A percentile compares a stretch with the other conserved stretches of the same genome.
Conservation (phyloP, 2,797 vertebrate genomes). For the Amphiprion clarkii region DNA sequence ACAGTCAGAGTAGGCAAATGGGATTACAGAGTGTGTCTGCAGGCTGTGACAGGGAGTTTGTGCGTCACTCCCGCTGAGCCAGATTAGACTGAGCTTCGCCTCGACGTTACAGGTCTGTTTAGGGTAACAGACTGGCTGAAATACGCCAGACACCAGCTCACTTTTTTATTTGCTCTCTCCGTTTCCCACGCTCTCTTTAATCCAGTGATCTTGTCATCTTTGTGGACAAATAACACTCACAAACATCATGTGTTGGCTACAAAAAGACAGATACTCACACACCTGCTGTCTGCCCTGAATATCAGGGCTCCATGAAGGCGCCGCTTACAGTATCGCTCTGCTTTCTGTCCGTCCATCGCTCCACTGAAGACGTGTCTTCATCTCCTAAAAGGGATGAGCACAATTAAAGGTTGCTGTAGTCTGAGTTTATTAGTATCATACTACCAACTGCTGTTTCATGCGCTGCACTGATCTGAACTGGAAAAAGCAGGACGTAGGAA, state of each 20-base stretch:
- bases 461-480: no score
- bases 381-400: conserved; percentile 63
- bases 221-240: neutral
- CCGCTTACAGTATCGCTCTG: conserved; percentile 64
- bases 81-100: conserved; percentile 79
- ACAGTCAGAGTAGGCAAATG: conserved; percentile 58
- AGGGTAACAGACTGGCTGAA: conserved; percentile 40
- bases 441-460: no score
- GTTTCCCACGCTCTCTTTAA: conserved; percentile 11
- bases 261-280: conserved; percentile 32
- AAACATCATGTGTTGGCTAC: conserved; percentile 21
- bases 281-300: conserved; percentile 72
- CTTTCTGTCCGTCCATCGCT: conserved; percentile 63
- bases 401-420: conserved; percentile 3
- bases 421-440: neutral
- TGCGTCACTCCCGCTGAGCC: conserved; percentile 82
- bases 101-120: conserved; percentile 56
- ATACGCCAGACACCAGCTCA: conserved; percentile 29
- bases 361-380: conserved; percentile 66
- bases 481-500: neutral
- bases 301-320: conserved; percentile 76
- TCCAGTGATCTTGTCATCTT: conserved; percentile 9
- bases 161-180: conserved; percentile 23
- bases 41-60: conserved; percentile 55
- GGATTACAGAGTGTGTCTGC: conserved; percentile 76